Evolutionary conservation across 2,888 invertebrate species (phyloP).

Genomic region (Tiphia femorata): DNA sequence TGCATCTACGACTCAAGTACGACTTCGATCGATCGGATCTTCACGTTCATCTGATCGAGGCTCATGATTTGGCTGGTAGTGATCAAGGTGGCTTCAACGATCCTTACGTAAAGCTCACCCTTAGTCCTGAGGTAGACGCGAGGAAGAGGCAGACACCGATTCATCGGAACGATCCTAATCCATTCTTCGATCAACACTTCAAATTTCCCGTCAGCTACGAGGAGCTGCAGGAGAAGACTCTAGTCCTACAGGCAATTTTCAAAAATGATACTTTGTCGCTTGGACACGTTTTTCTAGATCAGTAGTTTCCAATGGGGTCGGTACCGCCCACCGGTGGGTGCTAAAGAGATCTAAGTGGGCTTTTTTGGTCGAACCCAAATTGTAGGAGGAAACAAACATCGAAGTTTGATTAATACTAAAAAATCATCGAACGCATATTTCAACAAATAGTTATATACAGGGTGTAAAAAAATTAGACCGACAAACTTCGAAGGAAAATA

Average conservation of each 20-base stretch:
- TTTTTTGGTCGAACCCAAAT: too few relatives aligned
- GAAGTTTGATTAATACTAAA: conserved; percentile 9
- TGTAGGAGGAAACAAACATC: too few relatives aligned
- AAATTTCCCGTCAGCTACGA: conserved; percentile 93
- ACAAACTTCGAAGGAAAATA: too few relatives aligned
- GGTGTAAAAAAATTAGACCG: too few relatives aligned
- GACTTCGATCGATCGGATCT: conserved; percentile 92
- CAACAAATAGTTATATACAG: too few relatives aligned
- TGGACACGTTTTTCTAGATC: too few relatives aligned
- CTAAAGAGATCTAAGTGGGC: too few relatives aligned
- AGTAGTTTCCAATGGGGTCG: too few relatives aligned
- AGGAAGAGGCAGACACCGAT: conserved; percentile 88
- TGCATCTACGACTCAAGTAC: conserved; percentile 88
- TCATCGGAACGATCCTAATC: conserved; percentile 86
- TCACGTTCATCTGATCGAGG: conserved; percentile 92
- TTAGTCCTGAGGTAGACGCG: conserved; percentile 87
- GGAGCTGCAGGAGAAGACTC: conserved; percentile 83
- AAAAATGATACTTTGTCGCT: too few relatives aligned
- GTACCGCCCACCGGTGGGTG: too few relatives aligned
- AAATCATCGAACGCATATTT: too few relatives aligned
- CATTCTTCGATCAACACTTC: conserved; percentile 91
- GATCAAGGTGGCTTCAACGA: conserved; percentile 91
- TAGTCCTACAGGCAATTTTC: conserved; percentile 77
- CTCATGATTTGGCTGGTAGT: conserved; percentile 85
- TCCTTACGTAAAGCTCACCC: conserved; percentile 85